These are phyloP conservation scores for Petaurus breviceps DNA, from an alignment of 2,113 vertebrate species.

Conservation along the genomic window DNA sequence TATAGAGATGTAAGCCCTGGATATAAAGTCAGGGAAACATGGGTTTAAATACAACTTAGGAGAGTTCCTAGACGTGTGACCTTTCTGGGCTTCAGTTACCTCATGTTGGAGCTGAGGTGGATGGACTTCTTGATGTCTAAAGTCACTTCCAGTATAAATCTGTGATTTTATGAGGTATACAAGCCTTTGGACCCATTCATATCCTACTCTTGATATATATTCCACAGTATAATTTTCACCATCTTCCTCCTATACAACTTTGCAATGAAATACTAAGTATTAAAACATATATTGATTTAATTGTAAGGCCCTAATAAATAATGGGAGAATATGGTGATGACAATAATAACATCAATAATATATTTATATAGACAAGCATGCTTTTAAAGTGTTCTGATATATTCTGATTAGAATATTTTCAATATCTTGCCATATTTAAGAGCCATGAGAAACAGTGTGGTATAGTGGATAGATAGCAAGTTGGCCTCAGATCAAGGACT, in stretches of 20 bases:
- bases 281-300: neutral
- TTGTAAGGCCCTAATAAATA: neutral
- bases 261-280: neutral
- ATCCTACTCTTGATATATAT: neutral
- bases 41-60: neutral
- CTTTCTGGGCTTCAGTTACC: neutral
- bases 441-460: neutral
- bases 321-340: neutral
- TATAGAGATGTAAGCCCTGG: neutral
- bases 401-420: neutral
- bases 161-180: neutral
- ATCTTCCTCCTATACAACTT: neutral
- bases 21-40: neutral
- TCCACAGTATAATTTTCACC: neutral
- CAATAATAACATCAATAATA: neutral
- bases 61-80: neutral
- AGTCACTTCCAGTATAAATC: neutral
- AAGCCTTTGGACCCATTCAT: neutral
- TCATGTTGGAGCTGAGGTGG: neutral
- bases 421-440: neutral
- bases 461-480: neutral
- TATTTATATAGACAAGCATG: neutral
- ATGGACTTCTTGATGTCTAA: neutral
- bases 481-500: neutral
- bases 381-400: neutral